These are phyloP conservation scores for Keiferia lycopersicella DNA, from an alignment of 2,888 invertebrate genomes.

Conservation along the genomic window DNA sequence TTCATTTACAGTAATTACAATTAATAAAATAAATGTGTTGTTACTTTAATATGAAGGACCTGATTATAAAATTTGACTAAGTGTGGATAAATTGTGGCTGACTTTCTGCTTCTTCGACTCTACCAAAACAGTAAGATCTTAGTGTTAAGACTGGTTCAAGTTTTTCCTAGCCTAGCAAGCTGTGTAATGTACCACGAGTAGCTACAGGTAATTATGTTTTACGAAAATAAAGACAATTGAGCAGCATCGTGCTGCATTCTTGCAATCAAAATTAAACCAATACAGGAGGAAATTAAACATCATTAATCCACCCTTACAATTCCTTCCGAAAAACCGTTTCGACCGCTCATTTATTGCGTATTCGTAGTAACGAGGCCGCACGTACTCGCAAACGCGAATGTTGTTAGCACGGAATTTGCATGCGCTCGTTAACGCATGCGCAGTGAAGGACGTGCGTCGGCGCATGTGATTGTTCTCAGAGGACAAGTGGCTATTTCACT, in stretches of 20 bases:
- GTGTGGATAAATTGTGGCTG: no score
- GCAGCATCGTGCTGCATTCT: background rate
- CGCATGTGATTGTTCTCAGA: constrained; percentile 58
- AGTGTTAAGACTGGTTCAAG: no score
- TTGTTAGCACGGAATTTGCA: constrained; percentile 76
- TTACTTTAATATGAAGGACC: no score
- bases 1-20: no score
- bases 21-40: no score
- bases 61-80: no score
- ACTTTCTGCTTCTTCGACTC: no score
- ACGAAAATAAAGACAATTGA: no score
- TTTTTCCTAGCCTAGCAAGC: no score
- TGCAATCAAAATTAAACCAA: background rate
- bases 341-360: constrained; percentile 15
- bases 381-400: constrained; percentile 50
- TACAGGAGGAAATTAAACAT: background rate
- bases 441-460: constrained; percentile 68
- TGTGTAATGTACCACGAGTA: no score
- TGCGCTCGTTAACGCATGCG: constrained; percentile 78
- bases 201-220: no score
- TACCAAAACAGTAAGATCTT: no score
- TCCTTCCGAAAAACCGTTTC: background rate
- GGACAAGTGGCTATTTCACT: constrained; percentile 1
- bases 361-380: constrained; percentile 46
- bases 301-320: background rate